phyloP scores from a whole-genome alignment of 2,113 vertebrate genomes.

The Myocastor coypus region DNA sequence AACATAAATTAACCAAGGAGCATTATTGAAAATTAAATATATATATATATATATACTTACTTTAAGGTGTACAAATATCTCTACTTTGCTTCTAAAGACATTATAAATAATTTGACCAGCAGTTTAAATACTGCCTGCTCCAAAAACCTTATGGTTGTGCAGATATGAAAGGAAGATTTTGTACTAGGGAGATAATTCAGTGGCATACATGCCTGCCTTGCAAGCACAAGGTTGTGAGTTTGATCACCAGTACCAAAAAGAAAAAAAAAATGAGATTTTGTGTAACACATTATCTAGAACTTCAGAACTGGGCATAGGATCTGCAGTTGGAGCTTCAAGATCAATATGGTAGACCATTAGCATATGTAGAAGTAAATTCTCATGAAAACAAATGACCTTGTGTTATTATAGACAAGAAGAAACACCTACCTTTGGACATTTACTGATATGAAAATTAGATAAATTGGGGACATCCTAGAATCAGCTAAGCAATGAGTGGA shows the following conservation, averaged over 20 bases:
- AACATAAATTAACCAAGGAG: no score
- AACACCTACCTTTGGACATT: not conserved
- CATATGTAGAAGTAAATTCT: not conserved
- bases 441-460: not conserved
- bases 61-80: not conserved
- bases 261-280: not conserved
- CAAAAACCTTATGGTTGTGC: not conserved
- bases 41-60: not conserved
- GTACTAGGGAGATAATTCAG: no score
- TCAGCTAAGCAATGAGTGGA: not conserved
- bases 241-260: no score
- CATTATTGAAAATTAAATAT: not conserved
- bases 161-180: not conserved
- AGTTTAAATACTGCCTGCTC: not conserved
- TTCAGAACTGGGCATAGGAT: not conserved
- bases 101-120: not conserved
- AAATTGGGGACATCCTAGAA: not conserved
- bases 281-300: not conserved
- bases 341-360: not conserved
- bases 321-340: not conserved
- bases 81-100: slow-evolving; percentile 3
- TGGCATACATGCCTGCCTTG: no score
- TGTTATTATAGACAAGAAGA: not conserved
- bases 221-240: no score
- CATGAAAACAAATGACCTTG: not conserved